Base-by-base conservation (phyloP, 2,888 invertebrate species). In the Epinotia bilunana region DNA sequence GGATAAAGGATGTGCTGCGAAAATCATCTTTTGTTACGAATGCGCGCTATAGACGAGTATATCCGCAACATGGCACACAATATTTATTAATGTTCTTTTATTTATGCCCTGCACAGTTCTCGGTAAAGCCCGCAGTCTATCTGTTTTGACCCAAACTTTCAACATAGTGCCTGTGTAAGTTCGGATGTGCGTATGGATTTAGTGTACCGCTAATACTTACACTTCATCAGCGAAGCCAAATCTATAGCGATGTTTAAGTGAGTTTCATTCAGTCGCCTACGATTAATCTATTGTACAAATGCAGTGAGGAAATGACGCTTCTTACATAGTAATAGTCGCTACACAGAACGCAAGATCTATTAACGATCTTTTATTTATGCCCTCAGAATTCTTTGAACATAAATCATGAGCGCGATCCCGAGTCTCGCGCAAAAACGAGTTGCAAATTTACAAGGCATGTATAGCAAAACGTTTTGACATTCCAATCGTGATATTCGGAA, bases 1-100 rank as follows among this genome's bases (percentile, higher is more conserved):
- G 90, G 83, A 76, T 82, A 74, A 77, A 74, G 77, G 79, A 80
- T 78, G 81, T 81, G 83, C 82, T 80, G 83, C 82, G 80, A 83
- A 84, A 86, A 83, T 84, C 78, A 80, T 82, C 80, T 80, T 74
- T 70, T 79, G 73, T 67, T 73, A 73, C 65, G 58, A 9, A 46
- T 58, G 73, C 65, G 18, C 20, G 62, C 16, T 16, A 43, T 39
- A 55, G 72, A 43, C 72, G 73, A 64, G 23, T 46, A 64, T 57
- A 72, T 72, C 57, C 73, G 53, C 60, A 20, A 73, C 60, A 58
- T 58, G 49, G 60, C 43, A 20, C 58, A 65, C 43, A 57, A 60
- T 49, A 49, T 58, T n/a, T 57, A 39, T 68, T 68, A 23, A 65
- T 53, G 49, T 67, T 57, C 43, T 72, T 64, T 43, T 72, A 72